Base-by-base conservation (phyloP, 2,888 invertebrate species). In the Clostera curtula region DNA sequence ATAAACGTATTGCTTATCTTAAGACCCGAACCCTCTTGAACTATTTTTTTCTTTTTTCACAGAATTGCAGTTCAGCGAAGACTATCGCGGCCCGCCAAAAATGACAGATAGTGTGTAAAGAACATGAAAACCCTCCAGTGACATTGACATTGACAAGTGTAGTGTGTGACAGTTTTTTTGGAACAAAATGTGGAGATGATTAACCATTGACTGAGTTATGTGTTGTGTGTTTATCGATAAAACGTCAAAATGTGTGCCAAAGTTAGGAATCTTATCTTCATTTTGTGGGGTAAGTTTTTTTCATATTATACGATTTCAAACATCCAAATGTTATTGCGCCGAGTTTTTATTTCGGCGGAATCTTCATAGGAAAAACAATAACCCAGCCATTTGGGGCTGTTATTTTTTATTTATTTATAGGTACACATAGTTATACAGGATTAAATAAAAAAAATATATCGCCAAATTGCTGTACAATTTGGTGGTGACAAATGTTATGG, bases 211-310 rank as follows among this genome's bases (percentile, higher is more conserved):
- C 33, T 55, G 34, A 66, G 63, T 54, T 71, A 75, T 76, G 73
- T 69, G 59, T 58, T 53, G 64, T 71, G 65, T 36, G 34, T 47
- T 45, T 28, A 39, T 29, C 46, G 43, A 24, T 40, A 50, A 29
- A 43, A 50, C 41, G 27, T 47, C 56, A 74, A 74, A 47, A 77
- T 79, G 77, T 68, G 67, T 72, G 65, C 68, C 59, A 69, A 69
- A 56, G 46, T 68, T 40, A 57, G 59, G 42, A 62, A 49, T 39
- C 32, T 66, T 29, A 29, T 73, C 36, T 55, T 48, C 31, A 47
- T 61, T 34, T 51, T 70, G 21, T 66, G 58, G 62, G 79, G 80
- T 80, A 61, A 75, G 80, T 71, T 25, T 15, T 25, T 21, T 22
- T 25, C 31, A 27, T 35, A 22, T 29, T 16, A 27, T 25, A 15